A percentile compares a stretch with the other conserved stretches of the same genome.
Conservation (phyloP, 2,888 invertebrate species). For the Carabus problematicus region DNA sequence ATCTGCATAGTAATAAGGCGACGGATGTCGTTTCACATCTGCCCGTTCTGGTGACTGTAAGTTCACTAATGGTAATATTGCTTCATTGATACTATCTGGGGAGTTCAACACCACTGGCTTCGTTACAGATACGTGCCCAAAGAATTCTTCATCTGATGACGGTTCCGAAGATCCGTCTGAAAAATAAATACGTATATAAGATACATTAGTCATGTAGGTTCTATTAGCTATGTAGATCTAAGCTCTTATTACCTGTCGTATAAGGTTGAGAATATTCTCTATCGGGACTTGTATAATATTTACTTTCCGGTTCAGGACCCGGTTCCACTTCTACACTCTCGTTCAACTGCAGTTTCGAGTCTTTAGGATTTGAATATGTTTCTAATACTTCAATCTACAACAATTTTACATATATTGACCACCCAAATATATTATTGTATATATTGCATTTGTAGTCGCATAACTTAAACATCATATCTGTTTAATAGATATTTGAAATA, state of each 20-base stretch:
- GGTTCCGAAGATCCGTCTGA: slow-evolving; percentile 55
- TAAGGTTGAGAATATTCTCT: slow-evolving; percentile 65
- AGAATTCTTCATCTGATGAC: slow-evolving; percentile 59
- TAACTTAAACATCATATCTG: no score
- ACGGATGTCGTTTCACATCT: slow-evolving; percentile 73
- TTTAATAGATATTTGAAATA: slow-evolving; percentile 27
- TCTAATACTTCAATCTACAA: slow-evolving; percentile 76
- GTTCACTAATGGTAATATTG: slow-evolving; percentile 57
- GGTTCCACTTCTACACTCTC: slow-evolving; percentile 51
- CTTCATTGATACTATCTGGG: slow-evolving; percentile 71
- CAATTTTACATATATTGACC: slow-evolving; percentile 2
- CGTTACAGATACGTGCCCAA: slow-evolving; percentile 51
- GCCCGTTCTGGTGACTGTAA: slow-evolving; percentile 63
- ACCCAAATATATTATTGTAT: no score
- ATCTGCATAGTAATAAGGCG: slow-evolving; percentile 85
- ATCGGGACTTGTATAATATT: slow-evolving; percentile 63
- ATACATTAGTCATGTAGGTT: neutral
- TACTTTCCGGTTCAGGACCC: slow-evolving; percentile 53
- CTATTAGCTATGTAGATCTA: neutral
- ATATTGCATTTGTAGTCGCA: no score
- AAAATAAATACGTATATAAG: neutral
- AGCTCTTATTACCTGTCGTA: slow-evolving; percentile 58
- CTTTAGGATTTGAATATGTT: slow-evolving; percentile 76
- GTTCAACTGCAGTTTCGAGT: slow-evolving; percentile 61
- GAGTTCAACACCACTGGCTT: slow-evolving; percentile 69